Evolutionary conservation across 2,888 invertebrate species (phyloP).

Genomic region (Aleiodes leptofemur): DNA sequence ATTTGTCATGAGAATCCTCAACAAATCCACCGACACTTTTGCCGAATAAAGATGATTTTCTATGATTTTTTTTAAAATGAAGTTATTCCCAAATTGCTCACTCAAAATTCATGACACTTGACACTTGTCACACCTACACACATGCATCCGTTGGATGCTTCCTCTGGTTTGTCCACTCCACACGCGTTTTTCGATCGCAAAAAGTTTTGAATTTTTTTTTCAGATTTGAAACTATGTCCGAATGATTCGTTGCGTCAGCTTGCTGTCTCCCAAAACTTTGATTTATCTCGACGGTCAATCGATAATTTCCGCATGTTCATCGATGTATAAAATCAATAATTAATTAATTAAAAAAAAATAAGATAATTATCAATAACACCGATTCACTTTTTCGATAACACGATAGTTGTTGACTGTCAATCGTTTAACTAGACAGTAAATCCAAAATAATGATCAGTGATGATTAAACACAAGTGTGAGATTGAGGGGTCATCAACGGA

Average conservation of each 20-base stretch:
- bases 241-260: constrained; percentile 33
- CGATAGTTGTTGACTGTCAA: not conserved
- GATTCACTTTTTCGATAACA: constrained; percentile 4
- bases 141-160: constrained; percentile 22
- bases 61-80: not conserved
- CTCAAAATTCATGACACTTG: constrained; percentile 41
- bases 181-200: constrained; percentile 7
- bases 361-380: constrained; percentile 3
- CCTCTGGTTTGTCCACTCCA: constrained; percentile 12
- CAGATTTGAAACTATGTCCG: not conserved
- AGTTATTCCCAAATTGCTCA: constrained; percentile 11
- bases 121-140: constrained; percentile 44
- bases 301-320: constrained; percentile 34
- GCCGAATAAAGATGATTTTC: not conserved
- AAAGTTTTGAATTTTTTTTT: not conserved
- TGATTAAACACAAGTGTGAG: constrained; percentile 40
- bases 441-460: constrained; percentile 35
- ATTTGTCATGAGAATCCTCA: not conserved
- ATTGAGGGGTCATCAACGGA: constrained; percentile 41
- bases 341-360: not conserved
- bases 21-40: constrained; percentile 19
- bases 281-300: not conserved
- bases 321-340: not conserved
- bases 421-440: not conserved
- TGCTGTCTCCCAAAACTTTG: not conserved